phyloP scores from a whole-genome alignment of 2,888 invertebrate species.

The Leptinotarsa rubiginosa region DNA sequence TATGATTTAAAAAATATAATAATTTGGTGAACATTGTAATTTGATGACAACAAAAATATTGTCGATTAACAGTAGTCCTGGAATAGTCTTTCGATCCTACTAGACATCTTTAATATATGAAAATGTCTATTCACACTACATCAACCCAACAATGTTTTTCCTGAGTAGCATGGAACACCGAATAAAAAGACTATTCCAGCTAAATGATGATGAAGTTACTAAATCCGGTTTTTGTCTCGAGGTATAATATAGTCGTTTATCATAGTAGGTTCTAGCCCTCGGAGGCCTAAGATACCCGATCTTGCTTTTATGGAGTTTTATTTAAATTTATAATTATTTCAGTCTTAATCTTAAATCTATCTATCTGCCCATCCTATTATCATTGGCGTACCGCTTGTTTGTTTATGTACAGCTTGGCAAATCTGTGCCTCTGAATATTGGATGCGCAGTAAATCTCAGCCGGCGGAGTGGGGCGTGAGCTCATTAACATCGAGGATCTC shows the following conservation, averaged over 20 bases:
- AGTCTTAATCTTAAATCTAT: constrained; percentile 40
- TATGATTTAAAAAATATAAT: no score
- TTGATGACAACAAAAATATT: no score
- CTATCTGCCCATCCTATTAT: constrained; percentile 29
- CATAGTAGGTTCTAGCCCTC: constrained; percentile 63
- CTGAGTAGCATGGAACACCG: constrained; percentile 14
- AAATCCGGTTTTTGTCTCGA: constrained; percentile 65
- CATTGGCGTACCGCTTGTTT: constrained; percentile 14
- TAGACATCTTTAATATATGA: no score
- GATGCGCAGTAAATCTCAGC: no score
- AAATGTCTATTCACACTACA: neutral
- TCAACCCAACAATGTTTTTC: constrained; percentile 16
- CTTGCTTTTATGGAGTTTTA: constrained; percentile 60
- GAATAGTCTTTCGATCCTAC: no score
- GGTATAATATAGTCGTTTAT: constrained; percentile 68
- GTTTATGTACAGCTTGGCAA: neutral
- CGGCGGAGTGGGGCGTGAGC: no score
- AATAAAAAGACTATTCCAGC: constrained; percentile 33
- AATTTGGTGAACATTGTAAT: no score
- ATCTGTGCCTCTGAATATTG: no score
- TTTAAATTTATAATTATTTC: constrained; percentile 57
- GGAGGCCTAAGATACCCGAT: constrained; percentile 59
- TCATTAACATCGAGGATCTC: no score
- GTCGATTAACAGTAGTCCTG: no score
- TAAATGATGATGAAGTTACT: constrained; percentile 66